Percentiles rank a stretch among this genome's conserved stretches.
These are phyloP conservation scores for Toxotes jaculatrix DNA, from an alignment of 2,113 vertebrate genomes.

Conservation along the genomic window DNA sequence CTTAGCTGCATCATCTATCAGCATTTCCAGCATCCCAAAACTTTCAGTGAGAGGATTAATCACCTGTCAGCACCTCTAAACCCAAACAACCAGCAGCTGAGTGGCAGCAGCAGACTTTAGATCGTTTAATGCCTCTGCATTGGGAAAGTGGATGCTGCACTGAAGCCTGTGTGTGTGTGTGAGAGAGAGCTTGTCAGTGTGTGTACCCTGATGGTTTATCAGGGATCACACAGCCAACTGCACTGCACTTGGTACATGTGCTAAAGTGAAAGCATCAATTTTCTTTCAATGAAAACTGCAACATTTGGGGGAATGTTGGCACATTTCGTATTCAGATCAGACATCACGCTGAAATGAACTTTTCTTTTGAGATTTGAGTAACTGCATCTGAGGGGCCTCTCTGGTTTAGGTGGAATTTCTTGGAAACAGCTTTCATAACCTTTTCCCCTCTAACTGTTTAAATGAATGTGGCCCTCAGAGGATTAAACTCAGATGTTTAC, in stretches of 20 bases:
- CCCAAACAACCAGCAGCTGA: constrained; percentile 25
- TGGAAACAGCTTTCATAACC: background rate
- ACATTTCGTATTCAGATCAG: background rate
- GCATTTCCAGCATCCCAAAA: constrained; percentile 33
- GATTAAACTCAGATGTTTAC: background rate
- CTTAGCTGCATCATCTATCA: constrained; percentile 32
- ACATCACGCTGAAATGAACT: background rate
- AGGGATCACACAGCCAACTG: background rate
- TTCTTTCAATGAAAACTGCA: background rate
- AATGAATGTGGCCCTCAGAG: background rate
- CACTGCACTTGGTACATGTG: no score
- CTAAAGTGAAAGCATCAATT: background rate
- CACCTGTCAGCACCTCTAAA: constrained; percentile 22
- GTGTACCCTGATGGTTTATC: background rate
- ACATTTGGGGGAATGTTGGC: background rate
- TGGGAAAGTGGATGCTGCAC: background rate
- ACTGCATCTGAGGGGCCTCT: background rate
- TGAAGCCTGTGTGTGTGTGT: background rate
- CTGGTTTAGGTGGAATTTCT: background rate
- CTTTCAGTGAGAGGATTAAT: constrained; percentile 31
- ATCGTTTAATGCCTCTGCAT: constrained; percentile 13
- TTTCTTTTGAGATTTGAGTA: background rate
- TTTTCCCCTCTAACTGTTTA: background rate
- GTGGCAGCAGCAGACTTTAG: constrained; percentile 8
- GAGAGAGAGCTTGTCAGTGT: background rate